These are phyloP conservation scores for Clupea harengus DNA, from an alignment of 2,113 vertebrate species.

Conservation along the genomic window DNA sequence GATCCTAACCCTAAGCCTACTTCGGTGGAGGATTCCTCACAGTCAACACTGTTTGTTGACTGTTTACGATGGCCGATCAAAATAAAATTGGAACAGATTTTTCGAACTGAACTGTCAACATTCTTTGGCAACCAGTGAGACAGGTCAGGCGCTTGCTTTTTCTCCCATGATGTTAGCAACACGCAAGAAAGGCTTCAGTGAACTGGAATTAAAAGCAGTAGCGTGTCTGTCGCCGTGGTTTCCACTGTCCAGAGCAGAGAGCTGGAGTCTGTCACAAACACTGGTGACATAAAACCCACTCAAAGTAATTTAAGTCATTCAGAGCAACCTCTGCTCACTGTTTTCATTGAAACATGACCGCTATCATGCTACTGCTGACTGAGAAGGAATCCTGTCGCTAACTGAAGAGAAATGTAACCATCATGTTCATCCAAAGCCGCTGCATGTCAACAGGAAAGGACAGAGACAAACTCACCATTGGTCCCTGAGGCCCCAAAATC, in stretches of 20 bases:
- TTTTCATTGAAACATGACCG: background rate
- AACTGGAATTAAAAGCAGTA: background rate
- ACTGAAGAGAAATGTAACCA: background rate
- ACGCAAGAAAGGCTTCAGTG: background rate
- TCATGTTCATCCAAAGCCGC: background rate
- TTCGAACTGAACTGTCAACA: background rate
- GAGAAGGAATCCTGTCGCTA: background rate
- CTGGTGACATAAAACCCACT: background rate
- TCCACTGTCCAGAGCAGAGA: background rate
- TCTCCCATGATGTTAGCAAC: background rate
- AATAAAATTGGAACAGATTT: background rate
- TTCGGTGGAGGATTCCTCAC: background rate
- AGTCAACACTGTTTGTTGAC: background rate
- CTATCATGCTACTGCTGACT: background rate
- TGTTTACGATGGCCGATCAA: background rate
- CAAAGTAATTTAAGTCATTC: background rate
- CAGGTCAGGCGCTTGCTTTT: background rate
- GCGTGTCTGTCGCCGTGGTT: background rate
- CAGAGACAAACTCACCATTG: slow-evolving; percentile 66
- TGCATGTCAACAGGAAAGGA: background rate
- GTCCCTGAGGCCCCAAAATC: slow-evolving; percentile 71
- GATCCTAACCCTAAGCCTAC: background rate
- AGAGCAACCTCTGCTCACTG: background rate
- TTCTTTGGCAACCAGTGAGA: background rate
- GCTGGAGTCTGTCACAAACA: background rate